A percentile compares a stretch with the other conserved stretches of the same genome.
phyloP scores from a whole-genome alignment of 2,113 vertebrate species.

The Cololabis saira region DNA sequence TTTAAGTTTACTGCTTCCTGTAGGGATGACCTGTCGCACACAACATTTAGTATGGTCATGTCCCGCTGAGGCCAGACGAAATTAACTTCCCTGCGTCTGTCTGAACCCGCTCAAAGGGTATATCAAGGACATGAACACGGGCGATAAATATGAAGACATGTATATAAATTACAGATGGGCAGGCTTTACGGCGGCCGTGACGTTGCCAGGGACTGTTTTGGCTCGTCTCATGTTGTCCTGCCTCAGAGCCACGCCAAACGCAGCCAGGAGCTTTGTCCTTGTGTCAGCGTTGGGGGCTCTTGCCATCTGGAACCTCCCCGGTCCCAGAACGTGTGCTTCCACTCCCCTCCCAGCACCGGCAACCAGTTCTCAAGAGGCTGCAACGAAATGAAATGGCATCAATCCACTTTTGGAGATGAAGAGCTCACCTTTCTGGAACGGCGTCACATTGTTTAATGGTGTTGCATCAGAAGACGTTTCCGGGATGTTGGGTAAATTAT shows the following conservation, averaged over 20 bases:
- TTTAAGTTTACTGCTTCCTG: background rate
- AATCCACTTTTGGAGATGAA: conserved; percentile 44
- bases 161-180: conserved; percentile 67
- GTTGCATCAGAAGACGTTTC: conserved; percentile 47
- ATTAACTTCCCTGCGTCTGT: conserved; percentile 18
- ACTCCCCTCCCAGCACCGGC: conserved; percentile 49
- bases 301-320: conserved; percentile 75
- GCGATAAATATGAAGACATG: conserved; percentile 57
- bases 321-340: conserved; percentile 66
- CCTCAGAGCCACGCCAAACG: conserved; percentile 65
- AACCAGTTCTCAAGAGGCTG: conserved; percentile 66
- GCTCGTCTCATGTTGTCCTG: conserved; percentile 58
- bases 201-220: conserved; percentile 70
- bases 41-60: conserved; percentile 13
- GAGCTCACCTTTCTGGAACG: conserved; percentile 42
- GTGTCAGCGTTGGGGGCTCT: conserved; percentile 61
- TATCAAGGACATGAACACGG: conserved; percentile 33
- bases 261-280: conserved; percentile 75
- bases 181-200: conserved; percentile 46
- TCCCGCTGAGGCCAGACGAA: conserved; percentile 14
- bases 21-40: conserved; percentile 25
- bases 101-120: conserved; percentile 22
- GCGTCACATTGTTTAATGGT: conserved; percentile 37
- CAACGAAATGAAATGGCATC: conserved; percentile 51
- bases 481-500: conserved; percentile 35